Conservation (phyloP, 2,797 vertebrate genomes). For the Pseudochirops corinnae region DNA sequence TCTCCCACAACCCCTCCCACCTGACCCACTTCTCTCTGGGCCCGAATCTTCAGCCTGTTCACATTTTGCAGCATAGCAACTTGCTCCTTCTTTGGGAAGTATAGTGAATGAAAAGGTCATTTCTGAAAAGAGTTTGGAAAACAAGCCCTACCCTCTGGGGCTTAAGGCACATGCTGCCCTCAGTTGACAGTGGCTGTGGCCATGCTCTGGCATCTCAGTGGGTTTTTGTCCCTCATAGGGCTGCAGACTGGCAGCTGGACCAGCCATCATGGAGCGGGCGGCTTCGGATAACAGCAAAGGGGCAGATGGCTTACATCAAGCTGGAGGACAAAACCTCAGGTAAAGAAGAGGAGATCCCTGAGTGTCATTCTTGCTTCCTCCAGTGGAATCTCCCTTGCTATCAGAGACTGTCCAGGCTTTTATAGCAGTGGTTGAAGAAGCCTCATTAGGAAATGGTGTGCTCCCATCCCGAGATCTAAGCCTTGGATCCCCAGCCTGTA, state of each 20-base stretch:
- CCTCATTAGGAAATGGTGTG: not conserved
- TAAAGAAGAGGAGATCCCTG: slow-evolving; percentile 69
- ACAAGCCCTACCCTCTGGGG: not conserved
- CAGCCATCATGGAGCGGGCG: slow-evolving; percentile 96
- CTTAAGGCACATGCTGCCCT: not conserved
- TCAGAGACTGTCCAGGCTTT: not conserved
- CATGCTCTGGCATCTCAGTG: slow-evolving; percentile 9
- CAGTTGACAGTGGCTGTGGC: not conserved
- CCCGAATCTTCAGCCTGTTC: not conserved
- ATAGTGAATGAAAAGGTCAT: not conserved
- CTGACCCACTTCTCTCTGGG: not conserved
- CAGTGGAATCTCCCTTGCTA: not conserved
- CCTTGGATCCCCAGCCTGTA: not conserved
- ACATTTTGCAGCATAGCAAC: not conserved
- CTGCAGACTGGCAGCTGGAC: slow-evolving; percentile 98
- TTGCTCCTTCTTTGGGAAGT: slow-evolving; percentile 14
- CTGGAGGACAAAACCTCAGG: slow-evolving; percentile 95
- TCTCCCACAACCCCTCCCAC: not conserved
- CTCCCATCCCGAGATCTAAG: not conserved
- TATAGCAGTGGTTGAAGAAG: not conserved
- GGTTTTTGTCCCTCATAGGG: slow-evolving; percentile 84
- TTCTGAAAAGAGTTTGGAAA: not conserved
- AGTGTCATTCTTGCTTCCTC: not conserved
- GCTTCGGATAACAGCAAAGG: slow-evolving; percentile 93
- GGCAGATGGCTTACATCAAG: slow-evolving; percentile 92